Conservation (phyloP, 2,113 vertebrate genomes). For the Tragelaphus strepsiceros region DNA sequence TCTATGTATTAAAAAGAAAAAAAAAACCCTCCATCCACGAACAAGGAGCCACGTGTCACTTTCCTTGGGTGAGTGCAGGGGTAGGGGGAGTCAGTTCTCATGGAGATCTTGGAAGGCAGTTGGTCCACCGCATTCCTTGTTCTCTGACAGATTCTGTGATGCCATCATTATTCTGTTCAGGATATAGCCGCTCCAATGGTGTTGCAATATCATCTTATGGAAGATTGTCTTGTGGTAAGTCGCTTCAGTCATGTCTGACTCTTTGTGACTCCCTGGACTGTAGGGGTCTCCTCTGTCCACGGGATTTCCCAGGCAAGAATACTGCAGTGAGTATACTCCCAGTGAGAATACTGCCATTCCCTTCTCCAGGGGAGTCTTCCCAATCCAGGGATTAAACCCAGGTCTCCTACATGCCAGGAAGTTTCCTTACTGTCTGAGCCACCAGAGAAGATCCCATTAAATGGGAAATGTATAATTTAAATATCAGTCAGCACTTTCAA, state of each 20-base stretch:
- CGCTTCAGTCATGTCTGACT: background rate
- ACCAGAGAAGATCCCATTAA: background rate
- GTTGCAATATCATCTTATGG: conserved; percentile 94
- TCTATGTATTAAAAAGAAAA: background rate
- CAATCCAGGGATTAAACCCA: background rate
- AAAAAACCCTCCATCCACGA: background rate
- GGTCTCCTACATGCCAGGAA: background rate
- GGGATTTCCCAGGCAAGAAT: background rate
- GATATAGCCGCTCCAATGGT: conserved; percentile 94
- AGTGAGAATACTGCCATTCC: background rate
- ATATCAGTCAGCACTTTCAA: background rate
- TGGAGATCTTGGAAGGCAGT: conserved; percentile 90
- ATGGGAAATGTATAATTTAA: background rate
- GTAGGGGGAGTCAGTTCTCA: conserved; percentile 84
- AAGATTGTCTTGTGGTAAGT: conserved; percentile 83
- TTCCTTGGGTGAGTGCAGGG: conserved; percentile 86
- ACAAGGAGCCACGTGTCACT: conserved; percentile 55
- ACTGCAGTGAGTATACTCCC: background rate
- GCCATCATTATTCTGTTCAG: conserved; percentile 96
- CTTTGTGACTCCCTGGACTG: background rate
- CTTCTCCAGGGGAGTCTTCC: background rate
- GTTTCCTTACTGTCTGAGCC: background rate
- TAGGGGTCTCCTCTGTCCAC: background rate
- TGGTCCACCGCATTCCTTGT: conserved; percentile 98
- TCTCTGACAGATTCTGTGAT: conserved; percentile 96